phyloP scores from a whole-genome alignment of 2,797 vertebrate genomes.

The Rousettus madagascariensis region DNA sequence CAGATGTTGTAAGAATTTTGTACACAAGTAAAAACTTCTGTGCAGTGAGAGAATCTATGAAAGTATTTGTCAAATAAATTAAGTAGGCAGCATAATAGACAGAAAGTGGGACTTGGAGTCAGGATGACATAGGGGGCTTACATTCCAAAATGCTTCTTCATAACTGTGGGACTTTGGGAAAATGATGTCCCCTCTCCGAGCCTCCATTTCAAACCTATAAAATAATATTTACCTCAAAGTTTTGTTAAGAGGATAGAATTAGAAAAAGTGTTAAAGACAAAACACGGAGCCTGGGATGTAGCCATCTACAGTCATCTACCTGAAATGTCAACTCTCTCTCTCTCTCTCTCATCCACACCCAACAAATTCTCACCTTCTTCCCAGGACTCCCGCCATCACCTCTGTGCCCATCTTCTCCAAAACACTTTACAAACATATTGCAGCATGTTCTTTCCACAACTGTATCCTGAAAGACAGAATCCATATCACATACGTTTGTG shows the following conservation, averaged over 20 bases:
- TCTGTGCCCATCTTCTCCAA: conserved; percentile 86
- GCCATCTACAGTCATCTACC: not conserved
- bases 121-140: not conserved
- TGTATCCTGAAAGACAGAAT: conserved; percentile 84
- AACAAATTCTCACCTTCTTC: conserved; percentile 84
- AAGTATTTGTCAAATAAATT: not conserved
- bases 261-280: not conserved
- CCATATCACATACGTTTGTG: not conserved
- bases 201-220: not conserved
- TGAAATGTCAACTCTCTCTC: not conserved
- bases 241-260: not conserved
- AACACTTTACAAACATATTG: conserved; percentile 88
- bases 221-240: not conserved
- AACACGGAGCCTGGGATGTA: not conserved
- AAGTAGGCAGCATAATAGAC: not conserved
- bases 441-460: conserved; percentile 90
- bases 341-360: not conserved
- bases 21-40: not conserved
- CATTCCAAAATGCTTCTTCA: not conserved
- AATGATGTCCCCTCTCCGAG: not conserved
- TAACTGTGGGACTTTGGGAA: not conserved
- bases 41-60: not conserved
- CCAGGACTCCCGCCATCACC: conserved; percentile 85
- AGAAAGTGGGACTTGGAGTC: not conserved
- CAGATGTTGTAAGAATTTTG: not conserved